phyloP scores from a whole-genome alignment of 2,888 invertebrate genomes.

The Dicyrtomina minuta region DNA sequence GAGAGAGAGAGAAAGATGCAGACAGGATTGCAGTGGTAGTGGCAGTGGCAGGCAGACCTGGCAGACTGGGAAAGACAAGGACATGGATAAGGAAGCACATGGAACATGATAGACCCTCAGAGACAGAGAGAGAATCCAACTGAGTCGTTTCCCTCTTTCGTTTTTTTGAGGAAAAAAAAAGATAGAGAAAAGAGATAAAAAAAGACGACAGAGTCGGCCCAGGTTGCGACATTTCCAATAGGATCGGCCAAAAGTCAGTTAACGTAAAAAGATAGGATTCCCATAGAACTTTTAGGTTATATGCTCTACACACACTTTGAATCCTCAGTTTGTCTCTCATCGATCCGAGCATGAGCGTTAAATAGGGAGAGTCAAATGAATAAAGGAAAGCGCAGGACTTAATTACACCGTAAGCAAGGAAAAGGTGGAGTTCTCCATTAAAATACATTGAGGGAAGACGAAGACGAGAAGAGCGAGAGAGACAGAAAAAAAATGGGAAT shows the following conservation, averaged over 20 bases:
- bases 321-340: slow-evolving; percentile 47
- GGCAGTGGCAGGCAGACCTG: neutral
- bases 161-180: slow-evolving; percentile 11
- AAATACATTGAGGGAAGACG: slow-evolving; percentile 28
- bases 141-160: too few relatives aligned
- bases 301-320: slow-evolving; percentile 28
- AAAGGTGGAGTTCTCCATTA: slow-evolving; percentile 53
- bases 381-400: slow-evolving; percentile 52
- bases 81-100: slow-evolving; percentile 2
- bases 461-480: neutral
- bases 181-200: slow-evolving; percentile 19
- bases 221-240: slow-evolving; percentile 40
- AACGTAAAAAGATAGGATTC: slow-evolving; percentile 41
- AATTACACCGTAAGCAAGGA: slow-evolving; percentile 52
- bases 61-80: slow-evolving; percentile 23
- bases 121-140: slow-evolving; percentile 28
- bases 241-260: slow-evolving; percentile 41
- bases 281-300: slow-evolving; percentile 28
- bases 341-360: slow-evolving; percentile 54
- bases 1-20: slow-evolving; percentile 10
- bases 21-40: neutral
- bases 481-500: slow-evolving; percentile 20
- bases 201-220: slow-evolving; percentile 33
- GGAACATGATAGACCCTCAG: slow-evolving; percentile 31
- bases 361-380: slow-evolving; percentile 38